Evolutionary conservation across 2,888 invertebrate species (phyloP).

Genomic region (Oscheius sp.): DNA sequence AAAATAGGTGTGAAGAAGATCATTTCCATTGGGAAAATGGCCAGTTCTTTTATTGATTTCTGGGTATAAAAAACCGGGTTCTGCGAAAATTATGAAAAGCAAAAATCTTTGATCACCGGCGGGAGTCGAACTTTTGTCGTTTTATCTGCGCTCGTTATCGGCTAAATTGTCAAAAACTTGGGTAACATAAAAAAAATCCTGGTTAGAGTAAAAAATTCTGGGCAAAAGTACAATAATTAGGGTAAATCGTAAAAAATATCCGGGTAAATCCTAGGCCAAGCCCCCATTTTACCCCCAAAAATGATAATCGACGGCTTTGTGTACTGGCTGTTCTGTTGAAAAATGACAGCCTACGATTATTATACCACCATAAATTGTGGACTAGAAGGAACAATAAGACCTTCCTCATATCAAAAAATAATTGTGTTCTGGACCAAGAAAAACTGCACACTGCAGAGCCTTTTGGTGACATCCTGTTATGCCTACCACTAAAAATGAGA

Average conservation of each 20-base stretch:
- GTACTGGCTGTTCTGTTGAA: no score
- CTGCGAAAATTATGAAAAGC: background rate
- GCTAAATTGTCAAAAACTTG: no score
- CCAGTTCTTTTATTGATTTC: background rate
- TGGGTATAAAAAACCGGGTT: background rate
- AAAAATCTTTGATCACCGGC: background rate
- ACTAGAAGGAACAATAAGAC: background rate
- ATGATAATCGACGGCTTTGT: no score
- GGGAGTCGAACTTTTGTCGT: background rate
- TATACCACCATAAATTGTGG: background rate
- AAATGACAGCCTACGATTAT: no score
- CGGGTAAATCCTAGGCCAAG: no score
- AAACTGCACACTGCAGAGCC: background rate
- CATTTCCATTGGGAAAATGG: background rate
- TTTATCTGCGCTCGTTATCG: no score
- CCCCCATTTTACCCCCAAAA: no score
- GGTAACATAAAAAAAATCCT: no score
- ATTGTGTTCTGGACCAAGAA: background rate
- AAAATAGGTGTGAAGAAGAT: background rate
- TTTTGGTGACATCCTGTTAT: conserved; percentile 16
- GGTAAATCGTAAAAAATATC: no score
- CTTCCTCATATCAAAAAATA: background rate
- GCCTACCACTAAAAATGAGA: background rate
- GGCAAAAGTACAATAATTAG: no score
- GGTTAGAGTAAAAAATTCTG: no score